Base-by-base conservation (phyloP, 2,113 vertebrate genomes). In the Vidua chalybeata region DNA sequence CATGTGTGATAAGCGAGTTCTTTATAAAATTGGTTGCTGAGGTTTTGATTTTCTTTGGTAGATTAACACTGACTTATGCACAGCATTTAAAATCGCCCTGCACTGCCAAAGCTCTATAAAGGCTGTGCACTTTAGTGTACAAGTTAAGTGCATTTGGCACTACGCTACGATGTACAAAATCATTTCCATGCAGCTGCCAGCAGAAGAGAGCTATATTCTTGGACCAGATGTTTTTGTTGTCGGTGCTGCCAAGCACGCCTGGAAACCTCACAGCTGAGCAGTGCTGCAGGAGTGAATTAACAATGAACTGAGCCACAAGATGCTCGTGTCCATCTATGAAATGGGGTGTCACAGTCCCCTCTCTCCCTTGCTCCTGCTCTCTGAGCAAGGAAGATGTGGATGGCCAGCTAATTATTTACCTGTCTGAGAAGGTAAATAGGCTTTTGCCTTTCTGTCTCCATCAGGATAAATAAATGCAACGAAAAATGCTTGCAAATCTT, bases 241-340 rank as follows among this genome's bases (percentile, higher is more conserved):
- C 31, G 0, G 56, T 12, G 68, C 95, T 95, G 94, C 96, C 94
- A 96, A 96, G 81, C 88, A 96, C 19, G 93, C 92, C 88, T 84
- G 84, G 93, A 96, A 97, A 97, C 49, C 90, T 93, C 93, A 92
- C 92, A 96, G 96, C 94, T 97, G 92, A 96, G 84, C 22, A 9
- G 88, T 35, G 79, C 83, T 49, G 64, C 61, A 84, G 94, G 89
- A 93, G 75, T 87, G 80, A 95, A 96, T 94, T 83, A 95, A 96
- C 95, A 96, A 96, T 89, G 90, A 96, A 95, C 88, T 94, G 92
- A 97, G 86, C 35, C 88, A 84, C 94, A 93, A 95, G 84, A 96
- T 71, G 92, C 85, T 90, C 12, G 1, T 79, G 91, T 85, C 90
- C 54, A 62, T 89, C 73, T 37, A 91, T 94, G 89, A 96, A 86